Conservation (phyloP, 2,113 vertebrate genomes). For the Cochlearius cochlearius region DNA sequence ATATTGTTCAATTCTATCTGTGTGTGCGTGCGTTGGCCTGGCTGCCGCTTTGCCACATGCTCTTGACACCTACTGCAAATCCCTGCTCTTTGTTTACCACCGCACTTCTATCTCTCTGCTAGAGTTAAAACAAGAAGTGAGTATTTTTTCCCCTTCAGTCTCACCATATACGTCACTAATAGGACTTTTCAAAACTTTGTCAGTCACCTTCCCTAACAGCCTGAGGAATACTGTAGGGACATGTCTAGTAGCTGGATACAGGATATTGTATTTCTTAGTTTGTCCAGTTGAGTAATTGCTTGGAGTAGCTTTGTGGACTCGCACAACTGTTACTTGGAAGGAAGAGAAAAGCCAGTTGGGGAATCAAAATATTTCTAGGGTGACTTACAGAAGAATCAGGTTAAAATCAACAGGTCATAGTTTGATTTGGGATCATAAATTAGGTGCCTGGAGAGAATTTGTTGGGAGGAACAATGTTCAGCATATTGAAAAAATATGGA, state of each 20-base stretch:
- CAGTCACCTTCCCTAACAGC: slow-evolving; percentile 9
- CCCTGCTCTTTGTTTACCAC: background rate
- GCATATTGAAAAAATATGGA: background rate
- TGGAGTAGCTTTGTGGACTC: background rate
- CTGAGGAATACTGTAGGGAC: slow-evolving; percentile 47
- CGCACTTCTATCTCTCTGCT: background rate
- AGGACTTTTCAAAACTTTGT: slow-evolving; percentile 57
- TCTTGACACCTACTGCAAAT: background rate
- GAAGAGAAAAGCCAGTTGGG: slow-evolving; percentile 24
- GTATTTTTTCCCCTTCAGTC: background rate
- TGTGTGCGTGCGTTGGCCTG: background rate
- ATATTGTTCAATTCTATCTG: background rate
- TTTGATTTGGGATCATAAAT: slow-evolving; percentile 23
- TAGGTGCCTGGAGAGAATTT: background rate
- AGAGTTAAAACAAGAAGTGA: background rate
- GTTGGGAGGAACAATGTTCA: background rate
- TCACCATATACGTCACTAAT: slow-evolving; percentile 30
- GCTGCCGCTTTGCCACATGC: background rate
- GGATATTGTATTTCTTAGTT: slow-evolving; percentile 56
- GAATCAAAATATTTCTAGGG: slow-evolving; percentile 44
- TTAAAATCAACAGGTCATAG: slow-evolving; percentile 32
- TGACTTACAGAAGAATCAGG: slow-evolving; percentile 38
- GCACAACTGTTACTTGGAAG: slow-evolving; percentile 1
- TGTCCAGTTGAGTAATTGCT: slow-evolving; percentile 49
- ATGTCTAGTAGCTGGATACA: slow-evolving; percentile 49